Conservation (phyloP, 2,888 invertebrate species). For the Uropetala carovei region DNA sequence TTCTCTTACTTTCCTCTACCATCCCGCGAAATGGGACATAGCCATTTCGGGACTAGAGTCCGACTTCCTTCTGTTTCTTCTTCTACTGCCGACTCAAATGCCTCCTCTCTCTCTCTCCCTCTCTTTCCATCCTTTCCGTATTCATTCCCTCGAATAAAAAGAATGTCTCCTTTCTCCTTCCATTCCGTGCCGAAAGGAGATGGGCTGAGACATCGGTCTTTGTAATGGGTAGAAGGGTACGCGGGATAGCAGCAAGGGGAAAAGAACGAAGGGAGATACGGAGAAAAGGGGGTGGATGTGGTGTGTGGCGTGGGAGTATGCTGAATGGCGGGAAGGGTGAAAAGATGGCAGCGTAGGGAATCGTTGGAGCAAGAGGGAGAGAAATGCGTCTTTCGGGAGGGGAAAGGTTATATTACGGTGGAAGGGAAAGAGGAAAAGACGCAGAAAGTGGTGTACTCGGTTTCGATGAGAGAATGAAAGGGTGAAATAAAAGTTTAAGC, state of each 20-base stretch:
- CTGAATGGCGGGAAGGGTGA: background rate
- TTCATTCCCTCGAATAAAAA: background rate
- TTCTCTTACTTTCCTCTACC: background rate
- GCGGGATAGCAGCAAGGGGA: background rate
- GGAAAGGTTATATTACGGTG: background rate
- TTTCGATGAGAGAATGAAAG: background rate
- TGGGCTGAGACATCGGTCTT: slow-evolving; percentile 48
- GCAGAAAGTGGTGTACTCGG: background rate
- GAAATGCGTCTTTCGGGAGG: slow-evolving; percentile 6
- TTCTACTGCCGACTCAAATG: background rate
- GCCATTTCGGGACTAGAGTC: slow-evolving; percentile 37
- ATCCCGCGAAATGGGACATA: slow-evolving; percentile 58
- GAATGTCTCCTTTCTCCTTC: background rate
- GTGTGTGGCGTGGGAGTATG: background rate
- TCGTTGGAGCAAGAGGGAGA: background rate
- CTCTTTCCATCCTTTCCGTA: background rate
- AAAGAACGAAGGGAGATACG: background rate
- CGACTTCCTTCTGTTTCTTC: background rate
- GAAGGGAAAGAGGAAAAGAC: background rate
- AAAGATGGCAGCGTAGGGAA: background rate
- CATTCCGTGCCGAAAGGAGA: slow-evolving; percentile 10
- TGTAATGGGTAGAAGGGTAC: slow-evolving; percentile 37
- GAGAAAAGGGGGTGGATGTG: background rate
- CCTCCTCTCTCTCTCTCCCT: background rate
- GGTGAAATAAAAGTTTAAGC: background rate